phyloP scores from a whole-genome alignment of 23 tunicate species.

The Trididemnum miniatum region DNA sequence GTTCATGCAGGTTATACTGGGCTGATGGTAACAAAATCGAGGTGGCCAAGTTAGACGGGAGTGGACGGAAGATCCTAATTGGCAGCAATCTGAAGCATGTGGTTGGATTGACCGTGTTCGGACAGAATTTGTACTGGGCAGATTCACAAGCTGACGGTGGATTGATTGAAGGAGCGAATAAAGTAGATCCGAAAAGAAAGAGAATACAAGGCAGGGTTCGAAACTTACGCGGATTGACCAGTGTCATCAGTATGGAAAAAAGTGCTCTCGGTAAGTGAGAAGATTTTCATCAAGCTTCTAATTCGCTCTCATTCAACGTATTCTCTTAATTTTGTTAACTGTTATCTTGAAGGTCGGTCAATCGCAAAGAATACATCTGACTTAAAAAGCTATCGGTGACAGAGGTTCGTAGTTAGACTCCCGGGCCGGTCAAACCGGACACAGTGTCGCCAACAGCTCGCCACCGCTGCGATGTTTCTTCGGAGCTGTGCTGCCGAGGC shows the following conservation, averaged over 20 bases:
- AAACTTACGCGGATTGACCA: slow-evolving; percentile 49
- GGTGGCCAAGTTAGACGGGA: slow-evolving; percentile 49
- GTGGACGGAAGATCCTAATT: slow-evolving; percentile 20
- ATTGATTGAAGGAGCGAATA: slow-evolving; percentile 54
- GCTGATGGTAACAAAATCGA: slow-evolving; percentile 46
- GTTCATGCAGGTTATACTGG: slow-evolving; percentile 70
- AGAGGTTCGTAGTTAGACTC: too few species aligned
- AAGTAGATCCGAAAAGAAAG: slow-evolving; percentile 43
- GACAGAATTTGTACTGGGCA: slow-evolving; percentile 78
- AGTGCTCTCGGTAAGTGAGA: slow-evolving; percentile 34
- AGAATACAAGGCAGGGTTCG: slow-evolving; percentile 53
- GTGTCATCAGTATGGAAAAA: slow-evolving; percentile 34
- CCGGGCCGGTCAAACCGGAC: too few species aligned
- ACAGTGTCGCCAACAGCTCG: too few species aligned
- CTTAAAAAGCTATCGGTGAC: too few species aligned
- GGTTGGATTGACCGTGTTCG: slow-evolving; percentile 68
- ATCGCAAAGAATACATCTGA: too few species aligned
- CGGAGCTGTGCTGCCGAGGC: too few species aligned
- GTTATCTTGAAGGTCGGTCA: too few species aligned
- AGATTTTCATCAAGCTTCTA: not conserved
- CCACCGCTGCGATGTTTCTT: too few species aligned
- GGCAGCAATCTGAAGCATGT: slow-evolving; percentile 16
- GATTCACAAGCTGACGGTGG: slow-evolving; percentile 57
- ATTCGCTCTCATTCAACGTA: too few species aligned
- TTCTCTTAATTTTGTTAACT: too few species aligned